Base-by-base conservation (phyloP, 2,113 vertebrate species). In the Saguinus imperator region DNA sequence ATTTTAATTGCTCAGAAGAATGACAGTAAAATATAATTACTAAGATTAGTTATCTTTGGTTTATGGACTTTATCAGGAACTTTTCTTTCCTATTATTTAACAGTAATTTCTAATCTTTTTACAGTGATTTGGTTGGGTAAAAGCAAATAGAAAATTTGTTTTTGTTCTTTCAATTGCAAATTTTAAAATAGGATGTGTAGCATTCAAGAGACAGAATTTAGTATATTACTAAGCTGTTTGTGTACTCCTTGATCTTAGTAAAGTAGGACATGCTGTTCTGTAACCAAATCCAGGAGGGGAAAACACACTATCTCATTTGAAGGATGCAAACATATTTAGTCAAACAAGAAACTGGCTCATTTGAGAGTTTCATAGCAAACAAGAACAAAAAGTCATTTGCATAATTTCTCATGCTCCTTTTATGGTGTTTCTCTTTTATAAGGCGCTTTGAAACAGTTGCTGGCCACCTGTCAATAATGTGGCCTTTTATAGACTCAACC, bases 381-480 rank as follows among this genome's bases (percentile, higher is more conserved):
- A 97, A 93, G 95, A 83, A 93, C 79, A 95, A 81, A 91, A 93
- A 95, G 80, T 93, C 80, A 68, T 98, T 97, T 97, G 95, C 97
- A 96, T 98, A 96, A 97, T 97, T 97, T 96, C 76, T 95, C 29
- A 40, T 96, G 79, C 29, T 94, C 43, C 70, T 94, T 97, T 98
- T 97, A 95, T 96, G 77, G 73, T 94, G 90, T 94, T 95, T 97
- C 87, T 96, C 94, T 96, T 96, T 97, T 95, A 96, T 89, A 94
- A 90, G 75, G 25, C 70, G 94, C 89, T 84, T 98, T 95, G 73
- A 77, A 97, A 95, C 70, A 93, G 73, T 95, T 91, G 50, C 75
- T 93, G 80, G 77, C 96, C 97, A 97, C 98, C 97, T 98, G 97
- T 97, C 96, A 96, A 96, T 96, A 97, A 90, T 61, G 86, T 95